Evolutionary conservation across 2,113 vertebrate species (phyloP), one percentile per base, ranked within the genome.

Genomic region (Corythornis vintsioides): DNA sequence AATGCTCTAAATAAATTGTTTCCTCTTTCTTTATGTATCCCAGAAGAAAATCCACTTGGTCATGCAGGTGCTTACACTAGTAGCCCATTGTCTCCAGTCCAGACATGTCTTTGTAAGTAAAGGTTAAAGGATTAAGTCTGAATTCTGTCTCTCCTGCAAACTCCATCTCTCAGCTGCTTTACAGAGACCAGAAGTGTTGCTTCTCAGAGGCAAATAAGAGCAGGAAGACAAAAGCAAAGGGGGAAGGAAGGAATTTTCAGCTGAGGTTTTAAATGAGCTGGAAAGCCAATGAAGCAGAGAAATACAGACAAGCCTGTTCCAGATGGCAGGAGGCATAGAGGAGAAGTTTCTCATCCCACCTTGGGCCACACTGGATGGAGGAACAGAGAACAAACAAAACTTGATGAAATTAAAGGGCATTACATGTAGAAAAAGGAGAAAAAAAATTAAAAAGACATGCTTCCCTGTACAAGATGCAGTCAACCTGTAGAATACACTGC

Each of bases 281-380:
- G 56, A 92, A 96, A 89, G 29, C n/a, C 60, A 86, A 8, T 18
- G 55, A 79, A 92, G 82, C 64, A 77, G 28, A 82, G 60, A 92
- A 90, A 50, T 35, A 60, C n/a, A 7, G 12, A 73, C 38, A 83
- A 77, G n/a, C 6, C 47, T 85, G 48, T 64, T 95, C 78, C 82
- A 83, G 64, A 87, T 91, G 76, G 65, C 71, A 80, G 60, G 57
- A 89, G 11, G 28, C 64, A 67, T 11, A 63, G 38, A 78, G 42
- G 21, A 88, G 69, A 78, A 56, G 40, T 40, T 86, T 75, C 61
- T 82, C 15, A 84, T 75, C 19, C 57, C 43, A 89, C 43, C 71
- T 87, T 81, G 89, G 74, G 29, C 40, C 80, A 88, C 33, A 88
- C 1, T 70, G 66, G 42, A 33, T 38, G 35, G 66, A 81, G 19